A percentile compares a stretch with the other conserved stretches of the same genome.
phyloP scores from a whole-genome alignment of 2,888 invertebrate species.

The Calameuta idolon region DNA sequence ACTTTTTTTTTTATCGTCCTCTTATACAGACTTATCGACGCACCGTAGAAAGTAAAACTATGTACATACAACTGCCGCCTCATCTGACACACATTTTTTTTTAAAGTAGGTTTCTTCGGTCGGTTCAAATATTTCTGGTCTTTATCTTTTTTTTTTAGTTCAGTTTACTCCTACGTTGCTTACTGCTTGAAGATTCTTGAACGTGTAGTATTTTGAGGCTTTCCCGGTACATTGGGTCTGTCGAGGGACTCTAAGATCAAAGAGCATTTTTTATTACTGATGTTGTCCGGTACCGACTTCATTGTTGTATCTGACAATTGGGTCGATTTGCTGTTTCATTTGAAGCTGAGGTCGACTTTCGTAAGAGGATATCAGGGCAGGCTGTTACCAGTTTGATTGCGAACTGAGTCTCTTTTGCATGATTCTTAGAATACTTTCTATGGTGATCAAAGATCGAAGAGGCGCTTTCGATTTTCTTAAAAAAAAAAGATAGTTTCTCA shows the following conservation, averaged over 20 bases:
- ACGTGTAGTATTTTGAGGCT: neutral
- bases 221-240: neutral
- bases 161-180: neutral
- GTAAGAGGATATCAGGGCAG: neutral
- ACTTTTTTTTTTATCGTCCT: neutral
- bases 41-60: conserved; percentile 28
- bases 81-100: conserved; percentile 23
- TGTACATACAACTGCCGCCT: conserved; percentile 2
- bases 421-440: neutral
- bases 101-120: neutral
- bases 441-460: neutral
- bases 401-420: neutral
- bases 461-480: neutral
- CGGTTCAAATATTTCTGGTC: neutral
- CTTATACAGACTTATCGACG: conserved; percentile 7
- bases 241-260: neutral
- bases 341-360: neutral
- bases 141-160: neutral
- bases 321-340: neutral
- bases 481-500: neutral
- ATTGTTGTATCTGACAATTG: neutral
- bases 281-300: neutral
- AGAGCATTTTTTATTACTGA: neutral
- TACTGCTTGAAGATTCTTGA: neutral
- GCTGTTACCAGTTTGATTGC: neutral